Base-by-base conservation (phyloP, 2,113 vertebrate genomes). In the Centropus unirufus region DNA sequence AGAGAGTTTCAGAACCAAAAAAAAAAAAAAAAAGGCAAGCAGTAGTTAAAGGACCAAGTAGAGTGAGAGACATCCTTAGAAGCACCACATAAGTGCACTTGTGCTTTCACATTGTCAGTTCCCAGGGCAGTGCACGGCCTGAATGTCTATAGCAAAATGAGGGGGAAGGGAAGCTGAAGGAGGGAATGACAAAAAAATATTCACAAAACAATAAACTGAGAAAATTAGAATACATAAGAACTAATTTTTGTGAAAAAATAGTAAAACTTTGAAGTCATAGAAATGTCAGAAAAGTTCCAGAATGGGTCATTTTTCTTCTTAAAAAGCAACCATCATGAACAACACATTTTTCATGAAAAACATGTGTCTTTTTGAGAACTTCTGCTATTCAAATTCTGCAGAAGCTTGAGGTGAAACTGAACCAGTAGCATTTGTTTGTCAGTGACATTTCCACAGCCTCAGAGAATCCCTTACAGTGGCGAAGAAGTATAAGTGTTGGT, bases 351-450 rank as follows among this genome's bases (percentile, higher is more conserved):
- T 90, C 29, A 68, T 81, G 1, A 74, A 83, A 89, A 92, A 86
- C 36, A 36, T 40, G 12, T 39, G 40, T 58, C 52, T 75, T 89
- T 76, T 84, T 85, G 39, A 64, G 49, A 3, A 51, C 34, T 83
- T 89, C 69, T 1, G 1, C 17, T 47, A 9, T 55, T 81, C 32
- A 52, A 63, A 93, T 95, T 91, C 47, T 88, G 61, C 61, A 91
- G 64, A 90, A 94, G 15, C 13, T 88, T 92, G 63, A 68, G 61
- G 14, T 74, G 42, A 93, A 95, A 83, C 54, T 29, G 92, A 86
- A 67, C 14, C 36, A 87, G 49, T 66, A 76, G 30, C 32, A 63
- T 75, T 78, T 77, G 32, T 91, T 93, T 82, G 42, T 68, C 49
- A 81, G 46, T 69, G 72, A 67, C 5, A 2, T 91, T 94, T 87